These are phyloP conservation scores for Thaumetopoea pityocampa DNA, from an alignment of 1,140 invertebrate genomes.

Conservation along the genomic window DNA sequence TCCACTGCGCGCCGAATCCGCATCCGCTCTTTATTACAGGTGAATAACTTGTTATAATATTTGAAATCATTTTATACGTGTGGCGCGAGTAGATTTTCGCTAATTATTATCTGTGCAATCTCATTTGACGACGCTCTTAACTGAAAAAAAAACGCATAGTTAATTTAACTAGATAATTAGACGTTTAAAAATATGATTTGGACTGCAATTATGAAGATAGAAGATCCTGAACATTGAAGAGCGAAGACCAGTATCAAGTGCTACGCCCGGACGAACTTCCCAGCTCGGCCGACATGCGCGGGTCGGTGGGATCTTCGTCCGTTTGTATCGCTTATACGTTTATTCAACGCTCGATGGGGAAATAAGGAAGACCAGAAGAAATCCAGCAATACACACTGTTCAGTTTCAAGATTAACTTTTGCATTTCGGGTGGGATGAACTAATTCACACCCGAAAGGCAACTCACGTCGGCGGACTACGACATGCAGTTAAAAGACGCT, in stretches of 20 bases:
- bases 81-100: too few relatives aligned
- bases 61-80: constrained; percentile 5
- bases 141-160: too few relatives aligned
- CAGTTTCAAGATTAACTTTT: too few relatives aligned
- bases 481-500: too few relatives aligned
- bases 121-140: too few relatives aligned
- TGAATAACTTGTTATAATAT: constrained; percentile 35
- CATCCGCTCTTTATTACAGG: constrained; percentile 56
- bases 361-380: neutral
- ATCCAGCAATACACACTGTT: neutral
- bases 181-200: too few relatives aligned
- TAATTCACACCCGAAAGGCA: too few relatives aligned
- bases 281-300: constrained; percentile 69
- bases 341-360: constrained; percentile 26
- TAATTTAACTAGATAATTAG: too few relatives aligned
- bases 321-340: constrained; percentile 80
- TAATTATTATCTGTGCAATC: too few relatives aligned
- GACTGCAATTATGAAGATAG: too few relatives aligned
- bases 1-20: constrained; percentile 43
- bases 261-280: constrained; percentile 81
- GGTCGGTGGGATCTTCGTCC: constrained; percentile 86
- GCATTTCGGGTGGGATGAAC: too few relatives aligned
- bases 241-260: constrained; percentile 68
- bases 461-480: too few relatives aligned
- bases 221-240: constrained; percentile 19